Conservation (phyloP, 2,888 invertebrate genomes). For the Drosophila prostipennis region DNA sequence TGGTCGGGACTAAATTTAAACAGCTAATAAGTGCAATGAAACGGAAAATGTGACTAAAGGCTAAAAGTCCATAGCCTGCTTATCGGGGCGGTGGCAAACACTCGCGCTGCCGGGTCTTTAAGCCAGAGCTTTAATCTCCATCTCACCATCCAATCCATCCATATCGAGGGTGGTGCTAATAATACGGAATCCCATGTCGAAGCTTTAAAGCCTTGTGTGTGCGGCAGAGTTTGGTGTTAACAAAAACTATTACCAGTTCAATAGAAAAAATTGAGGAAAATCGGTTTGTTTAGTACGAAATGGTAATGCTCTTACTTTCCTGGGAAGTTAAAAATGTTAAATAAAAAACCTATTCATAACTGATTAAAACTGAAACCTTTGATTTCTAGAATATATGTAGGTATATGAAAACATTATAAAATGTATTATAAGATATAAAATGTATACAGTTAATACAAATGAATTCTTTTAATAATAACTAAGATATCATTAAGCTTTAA, state of each 20-base stretch:
- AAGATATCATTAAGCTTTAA: no score
- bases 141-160: background rate
- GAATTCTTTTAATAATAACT: no score
- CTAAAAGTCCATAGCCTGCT: conserved; percentile 67
- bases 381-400: no score
- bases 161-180: conserved; percentile 16
- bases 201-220: conserved; percentile 33
- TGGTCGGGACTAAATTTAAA: conserved; percentile 68
- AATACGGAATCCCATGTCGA: conserved; percentile 25
- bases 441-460: no score
- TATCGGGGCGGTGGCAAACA: conserved; percentile 62
- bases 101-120: conserved; percentile 49
- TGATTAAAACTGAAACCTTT: no score
- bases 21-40: conserved; percentile 59
- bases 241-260: conserved; percentile 14
- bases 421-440: no score
- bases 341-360: no score
- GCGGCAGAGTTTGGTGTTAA: conserved; percentile 5
- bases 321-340: no score
- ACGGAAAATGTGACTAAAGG: conserved; percentile 67
- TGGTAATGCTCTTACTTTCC: background rate
- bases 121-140: conserved; percentile 36
- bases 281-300: background rate
- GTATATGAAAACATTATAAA: no score
- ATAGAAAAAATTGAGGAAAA: conserved; percentile 7